Conservation (phyloP, 2,888 invertebrate genomes). For the Diogma glabrata region DNA sequence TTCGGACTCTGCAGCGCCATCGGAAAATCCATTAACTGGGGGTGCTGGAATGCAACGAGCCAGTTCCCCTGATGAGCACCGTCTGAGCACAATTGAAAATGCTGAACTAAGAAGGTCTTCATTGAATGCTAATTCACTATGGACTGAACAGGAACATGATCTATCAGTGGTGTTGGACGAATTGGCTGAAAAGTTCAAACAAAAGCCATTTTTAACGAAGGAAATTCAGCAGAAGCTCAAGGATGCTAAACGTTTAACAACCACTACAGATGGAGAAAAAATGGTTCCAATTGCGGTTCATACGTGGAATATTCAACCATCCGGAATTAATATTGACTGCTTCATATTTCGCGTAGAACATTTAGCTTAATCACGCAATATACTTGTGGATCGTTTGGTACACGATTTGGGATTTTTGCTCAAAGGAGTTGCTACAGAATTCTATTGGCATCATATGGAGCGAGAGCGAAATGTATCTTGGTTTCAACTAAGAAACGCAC, state of each 20-base stretch:
- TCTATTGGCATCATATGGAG: background rate
- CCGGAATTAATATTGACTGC: background rate
- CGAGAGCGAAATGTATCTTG: background rate
- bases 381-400: background rate
- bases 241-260: background rate
- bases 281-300: background rate
- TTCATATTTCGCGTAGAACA: background rate
- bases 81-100: no score
- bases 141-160: no score
- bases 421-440: background rate
- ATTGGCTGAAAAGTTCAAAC: background rate
- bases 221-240: background rate
- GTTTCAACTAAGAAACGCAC: background rate
- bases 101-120: no score
- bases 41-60: no score
- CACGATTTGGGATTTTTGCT: background rate
- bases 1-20: background rate
- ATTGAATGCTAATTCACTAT: no score
- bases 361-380: background rate
- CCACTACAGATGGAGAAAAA: no score
- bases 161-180: background rate
- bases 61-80: no score
- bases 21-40: no score
- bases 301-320: background rate
- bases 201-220: background rate